Conservation (phyloP, 2,113 vertebrate species). For the Callochromis pleurospilus region DNA sequence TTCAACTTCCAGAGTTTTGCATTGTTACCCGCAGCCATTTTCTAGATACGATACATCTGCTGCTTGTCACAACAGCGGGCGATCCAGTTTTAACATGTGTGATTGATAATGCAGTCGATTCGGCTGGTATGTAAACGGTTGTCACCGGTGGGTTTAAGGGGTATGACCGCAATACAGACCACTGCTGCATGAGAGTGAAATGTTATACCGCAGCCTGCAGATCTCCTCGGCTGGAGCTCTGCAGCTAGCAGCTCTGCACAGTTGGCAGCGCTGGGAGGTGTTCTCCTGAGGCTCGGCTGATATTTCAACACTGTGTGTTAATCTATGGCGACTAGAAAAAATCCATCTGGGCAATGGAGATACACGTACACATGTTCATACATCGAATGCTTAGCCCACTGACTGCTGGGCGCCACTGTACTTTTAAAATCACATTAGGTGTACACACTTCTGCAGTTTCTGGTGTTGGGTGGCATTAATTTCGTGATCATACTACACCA, state of each 20-base stretch:
- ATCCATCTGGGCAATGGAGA: not conserved
- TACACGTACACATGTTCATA: not conserved
- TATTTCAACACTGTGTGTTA: not conserved
- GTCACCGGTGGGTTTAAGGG: not conserved
- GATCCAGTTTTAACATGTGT: not conserved
- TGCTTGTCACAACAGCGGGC: slow-evolving; percentile 13
- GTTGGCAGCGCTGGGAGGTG: not conserved
- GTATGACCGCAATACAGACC: not conserved
- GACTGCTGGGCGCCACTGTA: not conserved
- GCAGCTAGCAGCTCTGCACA: not conserved
- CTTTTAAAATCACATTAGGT: not conserved
- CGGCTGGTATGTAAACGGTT: slow-evolving; percentile 33
- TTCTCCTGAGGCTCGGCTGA: slow-evolving; percentile 10
- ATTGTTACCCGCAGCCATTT: not conserved
- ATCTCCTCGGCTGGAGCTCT: not conserved
- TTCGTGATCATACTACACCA: not conserved
- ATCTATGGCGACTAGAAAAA: not conserved
- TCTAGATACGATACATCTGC: not conserved
- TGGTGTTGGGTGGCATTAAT: not conserved
- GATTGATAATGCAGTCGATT: not conserved
- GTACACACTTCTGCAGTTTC: not conserved
- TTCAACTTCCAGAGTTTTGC: not conserved
- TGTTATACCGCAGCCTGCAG: not conserved
- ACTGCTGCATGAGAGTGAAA: slow-evolving; percentile 10
- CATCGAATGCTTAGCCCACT: not conserved